A percentile compares a stretch with the other conserved stretches of the same genome.
Evolutionary conservation across 2,888 invertebrate species (phyloP).

Genomic region (Xestoiulus laeticollis): DNA sequence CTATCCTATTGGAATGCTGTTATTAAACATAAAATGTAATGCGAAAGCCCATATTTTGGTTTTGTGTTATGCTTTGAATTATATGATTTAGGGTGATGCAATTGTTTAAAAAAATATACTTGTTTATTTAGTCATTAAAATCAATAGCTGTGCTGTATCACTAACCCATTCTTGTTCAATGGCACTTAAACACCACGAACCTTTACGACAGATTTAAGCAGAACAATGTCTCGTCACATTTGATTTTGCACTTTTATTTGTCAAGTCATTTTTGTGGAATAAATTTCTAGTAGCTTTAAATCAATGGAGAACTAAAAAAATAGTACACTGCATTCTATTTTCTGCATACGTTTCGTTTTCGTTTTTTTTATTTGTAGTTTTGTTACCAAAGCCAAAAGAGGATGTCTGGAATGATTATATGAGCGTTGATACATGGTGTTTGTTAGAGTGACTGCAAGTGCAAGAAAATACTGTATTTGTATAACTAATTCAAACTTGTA

Average conservation of each 20-base stretch:
- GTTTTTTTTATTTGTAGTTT: slow-evolving; percentile 2
- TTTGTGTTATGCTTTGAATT: not conserved
- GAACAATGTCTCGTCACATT: not conserved
- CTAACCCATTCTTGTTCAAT: not conserved
- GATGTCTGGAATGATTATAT: not conserved
- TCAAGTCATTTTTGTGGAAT: not conserved
- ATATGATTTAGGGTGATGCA: not conserved
- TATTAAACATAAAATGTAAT: not conserved
- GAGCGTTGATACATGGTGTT: not conserved
- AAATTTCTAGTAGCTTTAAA: not conserved
- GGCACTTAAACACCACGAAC: not conserved
- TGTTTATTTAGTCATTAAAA: slow-evolving; percentile 14
- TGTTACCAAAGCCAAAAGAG: slow-evolving; percentile 38
- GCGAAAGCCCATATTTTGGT: not conserved
- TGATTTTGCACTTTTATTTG: slow-evolving; percentile 18
- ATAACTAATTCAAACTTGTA: slow-evolving; percentile 35
- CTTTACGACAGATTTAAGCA: not conserved
- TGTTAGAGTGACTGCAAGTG: not conserved
- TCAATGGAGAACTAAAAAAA: not conserved
- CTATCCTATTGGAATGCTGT: not conserved
- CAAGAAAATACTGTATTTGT: slow-evolving; percentile 20
- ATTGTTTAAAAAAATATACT: not conserved
- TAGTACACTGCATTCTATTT: not conserved
- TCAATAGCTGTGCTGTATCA: not conserved
- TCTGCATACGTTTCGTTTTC: not conserved